phyloP scores from a whole-genome alignment of 2,888 invertebrate genomes.

The Stenoptilia bipunctidactyla region DNA sequence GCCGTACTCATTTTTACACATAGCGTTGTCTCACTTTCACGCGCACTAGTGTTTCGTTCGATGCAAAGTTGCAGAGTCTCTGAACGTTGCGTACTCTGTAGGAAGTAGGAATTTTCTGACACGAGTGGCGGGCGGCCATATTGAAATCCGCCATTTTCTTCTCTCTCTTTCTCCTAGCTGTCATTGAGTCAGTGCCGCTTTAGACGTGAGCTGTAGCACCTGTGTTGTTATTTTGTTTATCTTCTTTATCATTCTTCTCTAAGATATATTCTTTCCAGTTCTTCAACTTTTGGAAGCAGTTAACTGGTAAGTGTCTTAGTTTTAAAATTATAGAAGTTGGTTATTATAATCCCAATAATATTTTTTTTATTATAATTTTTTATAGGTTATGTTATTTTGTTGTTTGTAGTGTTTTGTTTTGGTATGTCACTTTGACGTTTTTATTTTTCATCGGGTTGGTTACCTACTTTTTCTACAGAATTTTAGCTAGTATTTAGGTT shows the following conservation, averaged over 20 bases:
- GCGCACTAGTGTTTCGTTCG: constrained; percentile 1
- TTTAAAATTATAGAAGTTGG: too few relatives aligned
- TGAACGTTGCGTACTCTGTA: constrained; percentile 24
- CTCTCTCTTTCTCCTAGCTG: constrained; percentile 52
- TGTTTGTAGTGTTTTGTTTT: too few relatives aligned
- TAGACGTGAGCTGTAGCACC: constrained; percentile 33
- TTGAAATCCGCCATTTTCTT: constrained; percentile 59
- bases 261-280: too few relatives aligned
- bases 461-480: too few relatives aligned
- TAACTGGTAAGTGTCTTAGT: too few relatives aligned
- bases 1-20: constrained; percentile 1
- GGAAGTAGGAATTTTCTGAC: constrained; percentile 29
- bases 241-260: constrained; percentile 50
- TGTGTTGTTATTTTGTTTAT: constrained; percentile 31
- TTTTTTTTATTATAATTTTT: too few relatives aligned
- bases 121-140: constrained; percentile 30
- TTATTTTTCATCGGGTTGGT: too few relatives aligned
- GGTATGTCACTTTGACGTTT: too few relatives aligned
- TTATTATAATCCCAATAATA: too few relatives aligned
- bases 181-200: constrained; percentile 33
- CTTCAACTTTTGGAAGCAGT: too few relatives aligned
- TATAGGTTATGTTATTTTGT: too few relatives aligned
- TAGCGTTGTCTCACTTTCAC: constrained; percentile 8
- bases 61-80: constrained; percentile 19
- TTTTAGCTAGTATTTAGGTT: too few relatives aligned